A percentile compares a stretch with the other conserved stretches of the same genome.
phyloP scores from a whole-genome alignment of 2,888 invertebrate genomes.

The Drosophila histrio region DNA sequence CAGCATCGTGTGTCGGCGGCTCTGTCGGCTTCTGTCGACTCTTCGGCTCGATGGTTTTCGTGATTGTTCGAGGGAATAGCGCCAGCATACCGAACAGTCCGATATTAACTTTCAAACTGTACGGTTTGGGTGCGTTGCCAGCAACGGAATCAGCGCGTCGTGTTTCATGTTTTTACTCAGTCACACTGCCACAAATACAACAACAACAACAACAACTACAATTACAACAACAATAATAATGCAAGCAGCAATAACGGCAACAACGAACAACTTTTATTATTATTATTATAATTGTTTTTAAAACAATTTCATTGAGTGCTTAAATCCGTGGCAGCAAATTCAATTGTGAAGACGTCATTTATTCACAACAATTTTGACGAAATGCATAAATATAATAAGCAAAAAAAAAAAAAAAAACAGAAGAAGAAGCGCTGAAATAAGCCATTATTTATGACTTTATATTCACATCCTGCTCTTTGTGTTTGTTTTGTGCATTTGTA shows the following conservation, averaged over 20 bases:
- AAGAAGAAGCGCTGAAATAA: conserved; percentile 32
- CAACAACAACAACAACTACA: conserved; percentile 27
- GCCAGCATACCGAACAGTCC: conserved; percentile 79
- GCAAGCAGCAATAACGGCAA: conserved; percentile 24
- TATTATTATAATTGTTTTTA: conserved; percentile 25
- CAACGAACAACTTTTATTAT: conserved; percentile 22
- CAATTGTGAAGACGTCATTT: neutral
- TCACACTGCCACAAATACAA: conserved; percentile 25
- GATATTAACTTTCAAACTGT: conserved; percentile 84
- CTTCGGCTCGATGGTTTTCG: conserved; percentile 34
- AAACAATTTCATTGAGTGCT: conserved; percentile 65
- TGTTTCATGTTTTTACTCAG: conserved; percentile 56
- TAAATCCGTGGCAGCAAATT: conserved; percentile 8
- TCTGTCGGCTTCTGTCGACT: conserved; percentile 11
- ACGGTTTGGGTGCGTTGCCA: conserved; percentile 79
- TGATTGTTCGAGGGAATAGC: conserved; percentile 46
- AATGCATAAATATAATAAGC: conserved; percentile 8
- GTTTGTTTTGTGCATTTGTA: conserved; percentile 10
- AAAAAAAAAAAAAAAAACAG: too few species aligned
- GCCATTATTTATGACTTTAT: conserved; percentile 41
- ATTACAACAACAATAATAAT: conserved; percentile 20
- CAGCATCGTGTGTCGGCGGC: conserved; percentile 17
- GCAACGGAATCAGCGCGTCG: conserved; percentile 65
- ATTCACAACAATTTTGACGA: neutral
- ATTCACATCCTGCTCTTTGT: conserved; percentile 65